phyloP scores from a whole-genome alignment of 2,888 invertebrate species.

The Acleris sparsana region DNA sequence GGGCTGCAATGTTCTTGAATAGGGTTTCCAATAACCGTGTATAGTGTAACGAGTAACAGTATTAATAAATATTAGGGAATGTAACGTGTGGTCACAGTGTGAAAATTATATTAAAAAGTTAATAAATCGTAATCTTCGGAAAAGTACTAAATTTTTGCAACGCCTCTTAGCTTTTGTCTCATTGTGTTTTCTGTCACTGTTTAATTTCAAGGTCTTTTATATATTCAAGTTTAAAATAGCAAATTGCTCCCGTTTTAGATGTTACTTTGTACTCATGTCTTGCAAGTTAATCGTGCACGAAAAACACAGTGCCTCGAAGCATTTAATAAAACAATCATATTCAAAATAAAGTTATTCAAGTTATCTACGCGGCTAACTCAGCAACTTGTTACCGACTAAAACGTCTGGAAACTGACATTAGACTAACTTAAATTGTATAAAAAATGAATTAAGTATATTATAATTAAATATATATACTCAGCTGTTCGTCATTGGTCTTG shows the following conservation, averaged over 20 bases:
- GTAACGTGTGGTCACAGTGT: constrained; percentile 53
- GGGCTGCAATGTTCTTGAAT: constrained; percentile 40
- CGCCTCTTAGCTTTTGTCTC: constrained; percentile 16
- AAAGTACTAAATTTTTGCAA: constrained; percentile 27
- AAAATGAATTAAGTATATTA: constrained; percentile 23
- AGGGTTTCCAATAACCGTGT: constrained; percentile 41
- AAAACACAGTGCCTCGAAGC: constrained; percentile 6
- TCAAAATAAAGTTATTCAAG: constrained; percentile 13
- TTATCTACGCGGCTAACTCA: constrained; percentile 22
- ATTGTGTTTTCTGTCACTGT: constrained; percentile 12
- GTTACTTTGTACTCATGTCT: background rate
- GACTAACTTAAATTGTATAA: constrained; percentile 29
- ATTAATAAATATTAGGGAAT: constrained; percentile 42
- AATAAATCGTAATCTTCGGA: constrained; percentile 31
- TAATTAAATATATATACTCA: constrained; percentile 28
- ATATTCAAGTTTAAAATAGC: background rate
- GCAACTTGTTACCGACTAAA: constrained; percentile 17
- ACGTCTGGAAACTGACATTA: constrained; percentile 18
- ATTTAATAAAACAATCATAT: background rate
- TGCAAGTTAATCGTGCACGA: constrained; percentile 11
- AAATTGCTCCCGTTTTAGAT: background rate
- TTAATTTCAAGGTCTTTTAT: constrained; percentile 10
- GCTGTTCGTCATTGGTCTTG: constrained; percentile 26
- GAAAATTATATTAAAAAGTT: constrained; percentile 38
- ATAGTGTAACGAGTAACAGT: constrained; percentile 42